These are phyloP conservation scores for Ligdia adustata DNA, from an alignment of 2,888 invertebrate genomes.

Conservation along the genomic window DNA sequence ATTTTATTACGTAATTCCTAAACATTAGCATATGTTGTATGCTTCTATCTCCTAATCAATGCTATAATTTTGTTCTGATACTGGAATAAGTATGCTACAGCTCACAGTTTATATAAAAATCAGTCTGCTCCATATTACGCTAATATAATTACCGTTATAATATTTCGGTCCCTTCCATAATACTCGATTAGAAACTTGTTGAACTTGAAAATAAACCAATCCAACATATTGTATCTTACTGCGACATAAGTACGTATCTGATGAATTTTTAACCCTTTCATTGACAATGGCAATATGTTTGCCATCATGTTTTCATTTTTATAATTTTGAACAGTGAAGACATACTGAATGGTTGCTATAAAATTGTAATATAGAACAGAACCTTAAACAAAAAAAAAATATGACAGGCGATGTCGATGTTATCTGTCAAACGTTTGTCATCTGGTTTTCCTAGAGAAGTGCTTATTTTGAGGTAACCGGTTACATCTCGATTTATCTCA, in stretches of 20 bases:
- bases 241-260: conserved; percentile 18
- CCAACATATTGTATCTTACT: conserved; percentile 11
- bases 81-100: conserved; percentile 37
- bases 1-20: not conserved
- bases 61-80: conserved; percentile 21
- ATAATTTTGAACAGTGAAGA: no score
- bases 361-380: no score
- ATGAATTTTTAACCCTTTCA: conserved; percentile 35
- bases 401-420: no score
- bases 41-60: conserved; percentile 7
- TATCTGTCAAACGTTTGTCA: no score
- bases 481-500: no score
- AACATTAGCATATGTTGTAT: not conserved
- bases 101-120: conserved; percentile 59
- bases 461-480: no score
- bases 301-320: not conserved
- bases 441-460: no score
- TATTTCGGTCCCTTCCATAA: conserved; percentile 73
- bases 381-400: no score
- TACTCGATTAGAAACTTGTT: conserved; percentile 53
- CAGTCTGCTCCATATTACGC: conserved; percentile 69
- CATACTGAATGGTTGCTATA: no score
- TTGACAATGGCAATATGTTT: no score
- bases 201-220: conserved; percentile 27
- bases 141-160: conserved; percentile 57